Conservation (phyloP, 1,140 invertebrate genomes). For the Condylostylus longicornis region DNA sequence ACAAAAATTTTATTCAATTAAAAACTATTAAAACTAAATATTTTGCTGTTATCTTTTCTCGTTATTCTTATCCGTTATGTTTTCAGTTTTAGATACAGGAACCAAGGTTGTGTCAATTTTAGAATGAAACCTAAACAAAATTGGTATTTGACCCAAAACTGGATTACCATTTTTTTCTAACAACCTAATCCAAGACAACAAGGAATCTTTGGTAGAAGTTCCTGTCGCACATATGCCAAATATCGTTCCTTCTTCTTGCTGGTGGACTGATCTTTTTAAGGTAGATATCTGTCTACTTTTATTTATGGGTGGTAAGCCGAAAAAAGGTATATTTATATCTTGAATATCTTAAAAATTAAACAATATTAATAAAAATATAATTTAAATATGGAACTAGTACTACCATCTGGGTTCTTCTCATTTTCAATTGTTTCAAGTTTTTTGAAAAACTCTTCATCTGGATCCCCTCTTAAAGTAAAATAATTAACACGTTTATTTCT, state of each 20-base stretch:
- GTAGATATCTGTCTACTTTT: constrained; percentile 28
- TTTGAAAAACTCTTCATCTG: constrained; percentile 26
- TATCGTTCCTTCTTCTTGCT: constrained; percentile 87
- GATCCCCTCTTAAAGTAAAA: constrained; percentile 65
- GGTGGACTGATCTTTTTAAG: constrained; percentile 56
- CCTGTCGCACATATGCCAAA: constrained; percentile 74
- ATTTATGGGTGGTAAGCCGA: constrained; percentile 34
- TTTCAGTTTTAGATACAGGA: constrained; percentile 17
- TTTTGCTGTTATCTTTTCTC: no score
- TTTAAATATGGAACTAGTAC: not conserved
- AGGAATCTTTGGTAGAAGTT: constrained; percentile 74
- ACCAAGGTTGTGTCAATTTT: constrained; percentile 13
- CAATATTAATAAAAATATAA: not conserved
- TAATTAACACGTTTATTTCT: constrained; percentile 61
- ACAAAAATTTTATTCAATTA: no score
- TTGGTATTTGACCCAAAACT: constrained; percentile 51
- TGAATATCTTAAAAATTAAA: constrained; percentile 47
- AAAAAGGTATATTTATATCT: constrained; percentile 44
- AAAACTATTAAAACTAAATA: no score
- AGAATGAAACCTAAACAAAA: constrained; percentile 55
- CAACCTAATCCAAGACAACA: constrained; percentile 82
- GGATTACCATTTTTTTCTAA: constrained; percentile 66
- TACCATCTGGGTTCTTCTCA: constrained; percentile 7
- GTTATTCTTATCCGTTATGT: no score
- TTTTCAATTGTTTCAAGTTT: constrained; percentile 18